Evolutionary conservation across 2,113 vertebrate genomes (phyloP), one percentile per base, ranked within the genome.

Genomic region (Dasyurus viverrinus): DNA sequence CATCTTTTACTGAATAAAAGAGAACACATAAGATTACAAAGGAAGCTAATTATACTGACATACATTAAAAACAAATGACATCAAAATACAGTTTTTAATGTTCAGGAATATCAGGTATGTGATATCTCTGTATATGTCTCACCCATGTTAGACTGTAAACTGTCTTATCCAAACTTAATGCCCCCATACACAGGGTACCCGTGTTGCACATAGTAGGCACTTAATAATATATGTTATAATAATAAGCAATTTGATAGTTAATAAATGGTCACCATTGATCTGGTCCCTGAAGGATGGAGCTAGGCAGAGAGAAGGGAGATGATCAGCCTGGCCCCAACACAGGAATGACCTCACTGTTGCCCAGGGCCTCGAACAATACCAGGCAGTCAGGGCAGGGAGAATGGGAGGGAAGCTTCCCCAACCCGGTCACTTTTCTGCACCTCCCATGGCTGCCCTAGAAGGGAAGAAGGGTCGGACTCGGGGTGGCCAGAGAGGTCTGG

Each of bases 401-500:
- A 76, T 22, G 14, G 6, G 68, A 76, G 68, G 68, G 36, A 8
- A 68, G 60, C 60, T 68, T 68, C 30, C 36, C 60, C 25, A 23
- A 48, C 22, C 23, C 2, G 6, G 9, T 46, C 47, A 50, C 2
- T 26, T 50, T 30, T 16, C 89, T 90, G 48, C 46, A 3, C 46
- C 24, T 90, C 26, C 89, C 47, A 50, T 12, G 19, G 27, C 89
- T 53, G 42, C 93, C 93, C 55, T 89, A 92, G 94, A 90, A 93
- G 92, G 52, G 92, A 30, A 47, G 94, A 89, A 46, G 54, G 94
- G 89, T 14, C 84, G 0, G 24, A 93, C 93, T 54, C n/a, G 92
- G 93, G 92, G 60, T 97, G 89, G 95, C 98, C 90, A 42, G 93
- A 97, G 68, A 90, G 95, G 92, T 93, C 94, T 68, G 94, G 94